Percentiles rank a stretch among this genome's conserved stretches.
Conservation (phyloP, 1,140 invertebrate species). For the Cataglyphis hispanica region DNA sequence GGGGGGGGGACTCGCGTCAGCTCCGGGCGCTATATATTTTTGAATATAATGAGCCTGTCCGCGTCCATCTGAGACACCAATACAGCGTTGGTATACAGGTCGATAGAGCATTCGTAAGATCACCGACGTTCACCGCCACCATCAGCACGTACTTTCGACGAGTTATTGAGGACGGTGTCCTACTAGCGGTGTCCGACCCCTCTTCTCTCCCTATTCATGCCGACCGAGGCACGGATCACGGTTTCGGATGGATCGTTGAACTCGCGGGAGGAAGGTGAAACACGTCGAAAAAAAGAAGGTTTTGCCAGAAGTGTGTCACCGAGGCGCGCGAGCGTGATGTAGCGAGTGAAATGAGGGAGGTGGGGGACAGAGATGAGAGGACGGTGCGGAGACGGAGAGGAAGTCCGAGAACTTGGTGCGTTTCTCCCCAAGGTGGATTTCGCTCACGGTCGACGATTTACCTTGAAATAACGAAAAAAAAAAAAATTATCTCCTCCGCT, state of each 20-base stretch:
- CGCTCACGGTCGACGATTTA: constrained; percentile 70
- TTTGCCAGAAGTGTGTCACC: constrained; percentile 68
- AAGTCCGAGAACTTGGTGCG: constrained; percentile 24
- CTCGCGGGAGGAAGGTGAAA: constrained; percentile 62
- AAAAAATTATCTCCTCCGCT: not conserved
- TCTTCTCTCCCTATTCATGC: not conserved
- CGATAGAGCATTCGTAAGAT: constrained; percentile 59
- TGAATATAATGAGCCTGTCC: constrained; percentile 34
- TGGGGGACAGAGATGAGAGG: not conserved
- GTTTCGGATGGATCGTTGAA: constrained; percentile 74
- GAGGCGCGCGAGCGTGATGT: constrained; percentile 41
- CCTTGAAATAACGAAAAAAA: constrained; percentile 60
- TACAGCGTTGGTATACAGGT: constrained; percentile 40
- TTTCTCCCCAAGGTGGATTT: constrained; percentile 7
- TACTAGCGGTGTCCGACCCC: constrained; percentile 64
- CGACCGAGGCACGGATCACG: constrained; percentile 54
- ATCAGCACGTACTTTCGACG: constrained; percentile 54
- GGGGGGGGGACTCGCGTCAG: not conserved
- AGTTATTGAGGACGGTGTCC: constrained; percentile 72
- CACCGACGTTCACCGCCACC: constrained; percentile 43
- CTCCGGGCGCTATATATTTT: constrained; percentile 43
- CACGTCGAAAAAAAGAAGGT: constrained; percentile 62
- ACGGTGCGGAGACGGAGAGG: not conserved
- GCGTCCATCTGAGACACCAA: constrained; percentile 30
- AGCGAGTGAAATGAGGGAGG: constrained; percentile 28